phyloP scores from a whole-genome alignment of 2,888 invertebrate species.

The Coleophora flavipennella region DNA sequence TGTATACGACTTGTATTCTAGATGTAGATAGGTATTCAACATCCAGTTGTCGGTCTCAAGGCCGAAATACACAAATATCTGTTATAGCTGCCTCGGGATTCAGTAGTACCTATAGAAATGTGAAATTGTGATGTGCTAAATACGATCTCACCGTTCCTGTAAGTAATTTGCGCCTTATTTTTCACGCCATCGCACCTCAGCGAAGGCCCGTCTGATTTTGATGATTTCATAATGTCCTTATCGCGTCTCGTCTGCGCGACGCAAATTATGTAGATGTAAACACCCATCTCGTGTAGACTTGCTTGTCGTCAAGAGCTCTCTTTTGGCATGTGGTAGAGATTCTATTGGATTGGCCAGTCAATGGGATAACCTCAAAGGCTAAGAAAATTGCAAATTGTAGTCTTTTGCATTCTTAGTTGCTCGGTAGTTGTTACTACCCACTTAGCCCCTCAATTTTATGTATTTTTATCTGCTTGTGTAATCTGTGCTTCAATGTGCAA shows the following conservation, averaged over 20 bases:
- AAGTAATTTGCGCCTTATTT: conserved; percentile 28
- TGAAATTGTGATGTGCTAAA: conserved; percentile 29
- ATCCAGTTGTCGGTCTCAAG: conserved; percentile 67
- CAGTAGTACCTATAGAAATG: conserved; percentile 32
- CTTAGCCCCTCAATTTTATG: no score
- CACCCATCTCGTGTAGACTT: conserved; percentile 3
- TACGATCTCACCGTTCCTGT: conserved; percentile 25
- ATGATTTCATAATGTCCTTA: conserved; percentile 24
- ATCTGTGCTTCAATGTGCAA: no score
- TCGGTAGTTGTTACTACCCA: no score
- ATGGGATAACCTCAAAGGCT: conserved; percentile 55
- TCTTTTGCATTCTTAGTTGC: no score
- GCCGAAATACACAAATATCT: conserved; percentile 67
- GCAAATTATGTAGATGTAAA: conserved; percentile 31
- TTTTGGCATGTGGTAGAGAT: no score
- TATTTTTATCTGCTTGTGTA: no score
- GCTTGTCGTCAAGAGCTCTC: conserved; percentile 15
- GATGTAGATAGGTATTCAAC: conserved; percentile 53
- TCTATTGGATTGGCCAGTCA: conserved; percentile 8
- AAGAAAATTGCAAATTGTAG: no score
- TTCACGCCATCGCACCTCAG: no score
- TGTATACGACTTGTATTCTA: conserved; percentile 31
- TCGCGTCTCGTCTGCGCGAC: conserved; percentile 29
- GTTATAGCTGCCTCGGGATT: conserved; percentile 44
- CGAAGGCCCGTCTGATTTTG: conserved; percentile 24